Base-by-base conservation (phyloP, 2,888 invertebrate genomes). In the Scrobipalpa costella region DNA sequence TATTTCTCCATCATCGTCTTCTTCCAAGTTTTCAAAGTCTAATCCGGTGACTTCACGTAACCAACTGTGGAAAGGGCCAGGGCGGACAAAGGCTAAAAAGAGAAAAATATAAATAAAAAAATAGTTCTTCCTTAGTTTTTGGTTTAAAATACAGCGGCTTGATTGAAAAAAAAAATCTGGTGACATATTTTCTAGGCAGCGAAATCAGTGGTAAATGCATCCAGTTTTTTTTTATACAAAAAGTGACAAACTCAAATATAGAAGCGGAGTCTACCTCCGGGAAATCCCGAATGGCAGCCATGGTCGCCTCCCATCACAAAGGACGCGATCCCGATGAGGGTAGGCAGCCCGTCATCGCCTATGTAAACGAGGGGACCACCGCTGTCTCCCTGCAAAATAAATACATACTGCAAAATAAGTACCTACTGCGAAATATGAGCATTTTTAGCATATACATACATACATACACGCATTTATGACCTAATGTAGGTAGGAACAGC, bases 231-330 rank as follows among this genome's bases (percentile, higher is more conserved):
- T 47, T 47, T n/a, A 11, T 47, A 1, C n/a, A 36, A 5, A 1
- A 5, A 36, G 2, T 27, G 5, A 27, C 27, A 27, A 3, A 27
- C 27, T 3, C 7, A 36, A 36, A 36, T 9, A 36, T 36, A 63
- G 64, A n/a, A n/a, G n/a, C n/a, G n/a, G n/a, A n/a, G n/a, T n/a
- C 69, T 74, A 90, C 90, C 90, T 49, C 77, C 87, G 17, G 89
- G 88, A 0, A 83, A 65, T 1, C 86, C 89, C 1, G 89, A 87
- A 66, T 90, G 90, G 76, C 91, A 91, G 21, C 91, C 91, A 60
- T 69, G 78, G 17, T 71, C 49, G 1, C 80, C 84, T 7, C 84
- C 84, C 11, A 89, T 88, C 1, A 88, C 90, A 73, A 90, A 90
- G 0, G 90, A 90, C 1, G 85, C 78, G 1, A 90, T 78, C 0